These are phyloP conservation scores for Ceratosolen solmsi DNA, from an alignment of 1,140 invertebrate genomes.

Conservation along the genomic window DNA sequence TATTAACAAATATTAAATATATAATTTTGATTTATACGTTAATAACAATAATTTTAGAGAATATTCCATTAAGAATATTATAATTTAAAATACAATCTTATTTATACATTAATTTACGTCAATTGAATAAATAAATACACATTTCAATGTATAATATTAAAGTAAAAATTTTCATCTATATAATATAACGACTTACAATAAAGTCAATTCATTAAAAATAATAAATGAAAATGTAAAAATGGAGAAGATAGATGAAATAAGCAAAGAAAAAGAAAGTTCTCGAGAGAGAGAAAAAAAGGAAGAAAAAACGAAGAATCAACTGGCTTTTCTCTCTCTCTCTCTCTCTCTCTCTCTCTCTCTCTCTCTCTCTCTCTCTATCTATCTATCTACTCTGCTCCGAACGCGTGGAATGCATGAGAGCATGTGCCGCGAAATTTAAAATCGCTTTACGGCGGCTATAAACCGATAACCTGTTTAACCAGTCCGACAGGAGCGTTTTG, in stretches of 20 bases:
- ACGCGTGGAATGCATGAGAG: constrained; percentile 56
- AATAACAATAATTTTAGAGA: no score
- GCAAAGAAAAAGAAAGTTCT: neutral
- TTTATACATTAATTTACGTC: neutral
- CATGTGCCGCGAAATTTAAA: constrained; percentile 72
- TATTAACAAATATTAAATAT: neutral
- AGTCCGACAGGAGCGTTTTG: constrained; percentile 63
- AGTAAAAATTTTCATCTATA: neutral
- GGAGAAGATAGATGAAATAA: neutral
- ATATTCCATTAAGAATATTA: no score
- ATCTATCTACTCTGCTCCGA: constrained; percentile 2
- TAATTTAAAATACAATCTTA: neutral
- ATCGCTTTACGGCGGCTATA: constrained; percentile 69
- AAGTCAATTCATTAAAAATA: neutral
- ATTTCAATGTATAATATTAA: neutral
- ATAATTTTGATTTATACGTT: neutral
- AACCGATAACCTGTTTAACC: constrained; percentile 71
- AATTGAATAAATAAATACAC: neutral
- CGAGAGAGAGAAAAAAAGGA: neutral
- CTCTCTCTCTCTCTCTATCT: neutral
- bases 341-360: neutral
- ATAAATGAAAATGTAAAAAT: neutral
- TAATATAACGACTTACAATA: neutral
- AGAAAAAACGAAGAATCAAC: neutral
- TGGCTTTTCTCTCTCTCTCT: neutral